Evolutionary conservation across 2,888 invertebrate genomes (phyloP), one percentile per base, ranked within the genome.

Genomic region (Allygus modestus): DNA sequence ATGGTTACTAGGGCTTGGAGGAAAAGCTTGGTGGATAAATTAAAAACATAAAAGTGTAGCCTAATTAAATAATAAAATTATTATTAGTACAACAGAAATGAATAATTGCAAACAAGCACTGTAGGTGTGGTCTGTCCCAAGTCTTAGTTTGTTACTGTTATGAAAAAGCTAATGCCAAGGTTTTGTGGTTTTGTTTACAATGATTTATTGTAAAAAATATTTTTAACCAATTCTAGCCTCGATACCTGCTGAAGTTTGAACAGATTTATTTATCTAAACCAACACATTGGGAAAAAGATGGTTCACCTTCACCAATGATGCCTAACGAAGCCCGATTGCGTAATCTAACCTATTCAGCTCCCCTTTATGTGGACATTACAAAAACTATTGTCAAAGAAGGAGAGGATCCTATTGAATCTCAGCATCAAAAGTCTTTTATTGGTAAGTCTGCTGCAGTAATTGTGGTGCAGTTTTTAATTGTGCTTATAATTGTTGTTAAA

Each of bases 281-380:
- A 0, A 99, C 99, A 9, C 99, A 99, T 93, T 99, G 99, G 99
- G 99, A 99, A 91, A 99, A 99, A 91, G 99, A 99, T 92, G 99
- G 99, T 89, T 98, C 99, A 0, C 99, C 99, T 17, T 97, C 97
- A 84, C 98, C 99, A 85, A 99, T 99, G 99, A 99, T 99, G 98
- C 99, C 99, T 0, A 99, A 99, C 89, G 99, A 99, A 91, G 99
- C 99, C 4, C 94, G 99, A 86, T 93, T 99, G 82, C 93, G 99
- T 85, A 99, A 99, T 92, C 92, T 99, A 58, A 99, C 99, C 0
- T 99, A 99, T 91, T 99, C 99, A 0, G 99, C 99, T 0, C 99
- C 99, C 0, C 92, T 99, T 0, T 99, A 99, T 91, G 99, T 99
- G 0, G 99, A 99, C 90, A 99, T 99, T 85, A 98, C 97, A 0